Evolutionary conservation across 2,113 vertebrate genomes (phyloP).

Genomic region (Rhegmatorhina hoffmannsi): DNA sequence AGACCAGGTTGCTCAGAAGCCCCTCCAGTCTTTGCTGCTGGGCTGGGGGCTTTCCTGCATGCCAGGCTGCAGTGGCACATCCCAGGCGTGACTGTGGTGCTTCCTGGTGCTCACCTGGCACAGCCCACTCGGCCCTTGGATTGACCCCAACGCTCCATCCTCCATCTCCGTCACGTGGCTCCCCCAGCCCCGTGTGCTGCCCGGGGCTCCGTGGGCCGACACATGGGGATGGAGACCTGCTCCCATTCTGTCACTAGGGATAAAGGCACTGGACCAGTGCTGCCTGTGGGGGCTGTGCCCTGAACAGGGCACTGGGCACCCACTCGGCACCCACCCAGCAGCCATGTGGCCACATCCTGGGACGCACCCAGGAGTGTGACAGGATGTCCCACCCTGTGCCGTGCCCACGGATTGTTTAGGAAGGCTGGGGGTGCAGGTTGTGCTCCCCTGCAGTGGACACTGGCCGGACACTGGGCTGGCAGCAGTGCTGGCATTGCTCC

Average conservation of each 20-base stretch:
- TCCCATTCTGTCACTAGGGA: slow-evolving; percentile 62
- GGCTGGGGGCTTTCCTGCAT: fast-evolving
- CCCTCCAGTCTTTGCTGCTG: fast-evolving
- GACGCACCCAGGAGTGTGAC: fast-evolving
- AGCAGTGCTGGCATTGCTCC: fast-evolving
- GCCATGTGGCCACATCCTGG: fast-evolving
- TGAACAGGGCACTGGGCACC: neutral
- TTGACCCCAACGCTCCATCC: fast-evolving
- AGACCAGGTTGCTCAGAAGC: neutral
- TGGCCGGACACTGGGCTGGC: fast-evolving
- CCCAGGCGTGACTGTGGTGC: fast-evolving
- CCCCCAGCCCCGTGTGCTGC: neutral
- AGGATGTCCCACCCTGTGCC: neutral
- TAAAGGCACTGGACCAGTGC: slow-evolving; percentile 20
- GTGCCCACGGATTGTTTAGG: neutral
- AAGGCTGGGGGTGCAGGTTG: neutral
- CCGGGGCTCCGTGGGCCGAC: neutral
- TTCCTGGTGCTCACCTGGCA: neutral
- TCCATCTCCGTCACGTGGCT: neutral
- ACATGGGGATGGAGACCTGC: slow-evolving; percentile 24
- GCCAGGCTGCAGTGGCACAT: neutral
- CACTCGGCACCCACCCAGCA: fast-evolving
- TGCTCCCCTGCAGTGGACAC: neutral
- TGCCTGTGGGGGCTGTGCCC: neutral
- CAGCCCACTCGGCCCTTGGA: neutral